These are phyloP conservation scores for Tiliacea aurago DNA, from an alignment of 2,888 invertebrate species.

Conservation along the genomic window DNA sequence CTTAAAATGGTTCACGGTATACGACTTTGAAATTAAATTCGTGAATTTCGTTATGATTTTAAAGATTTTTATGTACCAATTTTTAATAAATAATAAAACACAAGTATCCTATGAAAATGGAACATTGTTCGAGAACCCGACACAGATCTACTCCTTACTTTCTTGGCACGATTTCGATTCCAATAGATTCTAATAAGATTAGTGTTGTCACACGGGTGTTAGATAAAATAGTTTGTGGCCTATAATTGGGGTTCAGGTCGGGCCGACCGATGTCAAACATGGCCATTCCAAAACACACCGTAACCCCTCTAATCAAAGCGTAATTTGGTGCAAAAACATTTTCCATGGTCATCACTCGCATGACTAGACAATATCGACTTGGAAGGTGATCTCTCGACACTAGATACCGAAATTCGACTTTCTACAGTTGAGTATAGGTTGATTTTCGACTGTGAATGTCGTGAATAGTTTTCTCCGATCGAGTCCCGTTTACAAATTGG, in stretches of 20 bases:
- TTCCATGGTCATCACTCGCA: slow-evolving; percentile 88
- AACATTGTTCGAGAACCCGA: slow-evolving; percentile 4
- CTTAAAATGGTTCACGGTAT: no score
- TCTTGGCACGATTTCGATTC: slow-evolving; percentile 82
- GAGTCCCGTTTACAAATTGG: slow-evolving; percentile 89
- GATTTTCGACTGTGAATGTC: slow-evolving; percentile 60
- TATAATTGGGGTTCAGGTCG: slow-evolving; percentile 88
- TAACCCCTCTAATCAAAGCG: slow-evolving; percentile 68
- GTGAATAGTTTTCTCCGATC: slow-evolving; percentile 86
- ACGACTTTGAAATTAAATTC: not conserved
- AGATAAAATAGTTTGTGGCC: slow-evolving; percentile 90
- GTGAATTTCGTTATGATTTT: no score
- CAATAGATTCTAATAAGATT: slow-evolving; percentile 90
- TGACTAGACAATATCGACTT: slow-evolving; percentile 90
- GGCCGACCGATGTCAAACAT: slow-evolving; percentile 67
- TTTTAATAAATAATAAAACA: no score
- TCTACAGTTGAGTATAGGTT: slow-evolving; percentile 51
- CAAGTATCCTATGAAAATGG: not conserved
- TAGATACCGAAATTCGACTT: slow-evolving; percentile 40
- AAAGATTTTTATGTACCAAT: no score
- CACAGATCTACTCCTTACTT: slow-evolving; percentile 68
- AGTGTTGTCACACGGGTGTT: slow-evolving; percentile 89
- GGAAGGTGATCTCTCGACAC: slow-evolving; percentile 78
- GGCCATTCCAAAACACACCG: slow-evolving; percentile 67
- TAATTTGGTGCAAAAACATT: slow-evolving; percentile 65